phyloP scores from a whole-genome alignment of 2,113 vertebrate species.

The Scopus umbretta region DNA sequence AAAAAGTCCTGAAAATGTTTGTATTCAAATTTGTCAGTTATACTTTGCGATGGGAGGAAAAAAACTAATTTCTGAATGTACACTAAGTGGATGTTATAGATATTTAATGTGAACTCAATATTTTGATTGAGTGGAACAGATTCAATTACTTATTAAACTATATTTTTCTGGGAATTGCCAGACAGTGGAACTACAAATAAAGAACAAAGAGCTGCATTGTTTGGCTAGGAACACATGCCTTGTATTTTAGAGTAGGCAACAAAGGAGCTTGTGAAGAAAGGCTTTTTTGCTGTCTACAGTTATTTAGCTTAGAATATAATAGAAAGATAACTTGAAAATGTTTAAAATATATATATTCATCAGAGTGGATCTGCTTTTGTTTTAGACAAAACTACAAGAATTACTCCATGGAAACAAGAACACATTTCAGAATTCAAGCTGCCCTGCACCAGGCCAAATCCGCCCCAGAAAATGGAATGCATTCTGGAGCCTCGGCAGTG shows the following conservation, averaged over 20 bases:
- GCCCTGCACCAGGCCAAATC: conserved; percentile 88
- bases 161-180: conserved; percentile 42
- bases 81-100: background rate
- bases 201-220: conserved; percentile 43
- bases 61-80: background rate
- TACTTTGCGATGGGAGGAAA: background rate
- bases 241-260: conserved; percentile 46
- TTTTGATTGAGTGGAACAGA: conserved; percentile 16
- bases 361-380: conserved; percentile 49
- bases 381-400: conserved; percentile 97
- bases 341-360: background rate
- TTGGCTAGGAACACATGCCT: background rate
- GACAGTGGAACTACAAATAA: conserved; percentile 22
- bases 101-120: background rate
- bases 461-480: conserved; percentile 73
- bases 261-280: background rate
- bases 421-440: conserved; percentile 97
- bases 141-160: conserved; percentile 1
- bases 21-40: background rate
- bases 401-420: conserved; percentile 99
- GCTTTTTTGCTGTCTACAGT: background rate
- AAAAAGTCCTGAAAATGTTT: background rate
- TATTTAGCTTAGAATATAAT: background rate
- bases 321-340: background rate
- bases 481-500: conserved; percentile 53